Percentiles rank a stretch among this genome's conserved stretches.
Evolutionary conservation across 1,140 invertebrate genomes (phyloP).

Genomic region (Micrasema minimum): DNA sequence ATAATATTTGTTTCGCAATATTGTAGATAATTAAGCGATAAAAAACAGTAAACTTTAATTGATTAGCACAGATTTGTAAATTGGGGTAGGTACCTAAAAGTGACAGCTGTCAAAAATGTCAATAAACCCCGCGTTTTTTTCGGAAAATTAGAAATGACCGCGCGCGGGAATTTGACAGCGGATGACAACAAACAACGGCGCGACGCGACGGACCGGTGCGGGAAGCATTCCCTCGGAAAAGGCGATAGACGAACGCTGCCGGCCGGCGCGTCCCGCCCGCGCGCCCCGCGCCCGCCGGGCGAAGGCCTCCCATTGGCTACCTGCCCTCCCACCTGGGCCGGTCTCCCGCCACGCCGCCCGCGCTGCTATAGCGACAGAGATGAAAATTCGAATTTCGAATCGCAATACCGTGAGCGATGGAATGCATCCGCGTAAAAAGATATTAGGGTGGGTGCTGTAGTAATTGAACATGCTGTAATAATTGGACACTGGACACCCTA

Average conservation of each 20-base stretch:
- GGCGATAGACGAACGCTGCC: constrained; percentile 27
- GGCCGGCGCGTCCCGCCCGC: constrained; percentile 18
- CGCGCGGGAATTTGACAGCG: constrained; percentile 37
- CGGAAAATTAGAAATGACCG: constrained; percentile 13
- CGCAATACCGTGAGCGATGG: too few species aligned
- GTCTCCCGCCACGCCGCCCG: constrained; percentile 22
- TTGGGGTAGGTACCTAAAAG: too few species aligned
- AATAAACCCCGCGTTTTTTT: background rate
- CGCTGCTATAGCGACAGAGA: constrained; percentile 31
- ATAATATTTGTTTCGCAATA: too few species aligned
- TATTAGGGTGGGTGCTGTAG: too few species aligned
- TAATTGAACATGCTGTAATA: too few species aligned
- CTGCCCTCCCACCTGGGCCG: constrained; percentile 24
- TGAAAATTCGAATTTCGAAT: constrained; percentile 9
- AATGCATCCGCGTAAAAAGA: background rate
- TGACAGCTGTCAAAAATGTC: too few species aligned
- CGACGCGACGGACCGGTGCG: constrained; percentile 37
- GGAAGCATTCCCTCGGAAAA: constrained; percentile 37
- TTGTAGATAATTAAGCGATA: too few species aligned
- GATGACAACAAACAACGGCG: constrained; percentile 41
- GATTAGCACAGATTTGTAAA: too few species aligned
- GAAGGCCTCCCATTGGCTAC: constrained; percentile 28
- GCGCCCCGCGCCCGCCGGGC: constrained; percentile 9
- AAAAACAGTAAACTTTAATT: too few species aligned
- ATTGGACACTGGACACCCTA: too few species aligned